Evolutionary conservation across 2,113 vertebrate species (phyloP).

Genomic region (Canis aureus): DNA sequence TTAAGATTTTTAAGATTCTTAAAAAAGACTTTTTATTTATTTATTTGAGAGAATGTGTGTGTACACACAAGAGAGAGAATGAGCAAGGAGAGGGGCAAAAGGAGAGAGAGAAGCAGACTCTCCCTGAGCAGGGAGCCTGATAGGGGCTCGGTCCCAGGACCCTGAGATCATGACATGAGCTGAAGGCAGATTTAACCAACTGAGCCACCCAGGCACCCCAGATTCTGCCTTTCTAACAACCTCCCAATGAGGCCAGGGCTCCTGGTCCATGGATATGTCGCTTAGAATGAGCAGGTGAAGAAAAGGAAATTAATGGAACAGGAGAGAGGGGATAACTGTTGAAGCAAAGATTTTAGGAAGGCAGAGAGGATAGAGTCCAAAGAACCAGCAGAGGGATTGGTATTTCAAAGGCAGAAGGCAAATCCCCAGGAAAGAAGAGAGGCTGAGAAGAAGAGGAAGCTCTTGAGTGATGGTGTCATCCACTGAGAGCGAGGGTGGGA

Average conservation of each 20-base stretch:
- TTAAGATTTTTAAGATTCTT: too few species aligned
- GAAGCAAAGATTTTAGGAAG: background rate
- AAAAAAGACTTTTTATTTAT: background rate
- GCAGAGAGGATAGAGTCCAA: background rate
- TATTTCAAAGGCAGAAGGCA: conserved; percentile 4
- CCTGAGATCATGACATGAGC: background rate
- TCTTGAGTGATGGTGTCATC: background rate
- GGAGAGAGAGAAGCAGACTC: background rate
- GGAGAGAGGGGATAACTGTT: background rate
- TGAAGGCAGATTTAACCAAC: background rate
- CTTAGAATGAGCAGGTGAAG: background rate
- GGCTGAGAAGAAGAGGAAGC: background rate
- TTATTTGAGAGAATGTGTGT: background rate
- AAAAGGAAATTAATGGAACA: background rate
- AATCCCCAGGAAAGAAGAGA: conserved; percentile 22
- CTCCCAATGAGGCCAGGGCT: background rate
- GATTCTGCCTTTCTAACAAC: background rate
- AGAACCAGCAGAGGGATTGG: background rate
- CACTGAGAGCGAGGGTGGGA: background rate
- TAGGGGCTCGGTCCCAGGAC: background rate
- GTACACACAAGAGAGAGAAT: background rate
- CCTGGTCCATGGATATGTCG: background rate
- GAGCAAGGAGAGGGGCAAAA: background rate
- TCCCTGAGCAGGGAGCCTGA: background rate
- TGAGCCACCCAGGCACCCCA: background rate